These are phyloP conservation scores for Limulus polyphemus DNA, from an alignment of 2,888 invertebrate species.

Conservation along the genomic window DNA sequence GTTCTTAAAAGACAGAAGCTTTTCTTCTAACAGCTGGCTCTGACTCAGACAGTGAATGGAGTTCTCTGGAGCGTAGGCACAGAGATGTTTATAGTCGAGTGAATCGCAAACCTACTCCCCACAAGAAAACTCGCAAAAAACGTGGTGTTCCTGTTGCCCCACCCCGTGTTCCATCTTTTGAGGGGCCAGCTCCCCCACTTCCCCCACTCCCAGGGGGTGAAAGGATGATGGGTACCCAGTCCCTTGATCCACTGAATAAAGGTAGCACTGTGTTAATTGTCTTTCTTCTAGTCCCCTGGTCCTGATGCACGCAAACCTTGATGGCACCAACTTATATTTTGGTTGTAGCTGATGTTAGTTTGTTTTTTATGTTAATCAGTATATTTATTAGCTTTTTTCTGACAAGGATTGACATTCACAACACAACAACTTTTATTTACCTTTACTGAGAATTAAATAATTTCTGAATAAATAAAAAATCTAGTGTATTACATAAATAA, in stretches of 20 bases:
- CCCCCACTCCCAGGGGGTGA: constrained; percentile 23
- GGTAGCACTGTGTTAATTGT: constrained; percentile 12
- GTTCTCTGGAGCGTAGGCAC: constrained; percentile 52
- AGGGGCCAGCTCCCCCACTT: constrained; percentile 36
- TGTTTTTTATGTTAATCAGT: too few relatives aligned
- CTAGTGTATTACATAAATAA: too few relatives aligned
- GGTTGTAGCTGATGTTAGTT: too few relatives aligned
- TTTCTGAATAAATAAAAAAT: too few relatives aligned
- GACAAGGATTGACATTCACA: too few relatives aligned
- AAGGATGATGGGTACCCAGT: constrained; percentile 28
- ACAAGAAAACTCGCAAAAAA: constrained; percentile 58
- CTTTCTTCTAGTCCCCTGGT: too few relatives aligned
- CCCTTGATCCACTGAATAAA: constrained; percentile 28
- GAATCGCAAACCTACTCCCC: constrained; percentile 48
- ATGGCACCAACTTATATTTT: too few relatives aligned
- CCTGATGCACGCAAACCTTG: too few relatives aligned
- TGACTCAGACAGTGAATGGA: constrained; percentile 81
- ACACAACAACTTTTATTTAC: too few relatives aligned
- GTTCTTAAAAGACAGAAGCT: too few relatives aligned
- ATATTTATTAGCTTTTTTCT: too few relatives aligned
- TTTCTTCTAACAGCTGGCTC: constrained; percentile 42
- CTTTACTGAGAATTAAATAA: too few relatives aligned
- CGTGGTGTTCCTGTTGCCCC: constrained; percentile 73
- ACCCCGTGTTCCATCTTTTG: constrained; percentile 59
- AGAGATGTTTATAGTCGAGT: constrained; percentile 47